phyloP scores from a whole-genome alignment of 2,113 vertebrate genomes.

The Coregonus clupeaformis region DNA sequence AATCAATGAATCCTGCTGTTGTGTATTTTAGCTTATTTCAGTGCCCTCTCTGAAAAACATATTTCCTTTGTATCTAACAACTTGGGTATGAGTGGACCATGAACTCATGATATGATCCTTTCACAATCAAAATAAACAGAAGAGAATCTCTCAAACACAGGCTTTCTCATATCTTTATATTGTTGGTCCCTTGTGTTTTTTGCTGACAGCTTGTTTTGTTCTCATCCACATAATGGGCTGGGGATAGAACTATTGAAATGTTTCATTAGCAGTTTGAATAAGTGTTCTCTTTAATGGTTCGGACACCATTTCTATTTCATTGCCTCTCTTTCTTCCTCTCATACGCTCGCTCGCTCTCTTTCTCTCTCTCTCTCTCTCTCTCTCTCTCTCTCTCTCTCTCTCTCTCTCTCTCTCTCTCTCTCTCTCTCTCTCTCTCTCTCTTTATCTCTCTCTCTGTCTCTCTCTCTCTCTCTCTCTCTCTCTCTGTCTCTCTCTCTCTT shows the following conservation, averaged over 20 bases:
- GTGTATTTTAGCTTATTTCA: too few relatives aligned
- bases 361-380: neutral
- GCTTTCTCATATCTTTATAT: too few relatives aligned
- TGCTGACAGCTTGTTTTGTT: too few relatives aligned
- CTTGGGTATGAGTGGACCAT: neutral
- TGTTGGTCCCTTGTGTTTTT: too few relatives aligned
- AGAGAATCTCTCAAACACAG: neutral
- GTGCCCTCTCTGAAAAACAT: too few relatives aligned
- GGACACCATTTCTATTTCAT: neutral
- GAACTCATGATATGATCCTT: neutral
- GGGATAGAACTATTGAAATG: neutral
- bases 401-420: too few relatives aligned
- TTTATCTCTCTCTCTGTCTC: too few relatives aligned
- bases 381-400: neutral
- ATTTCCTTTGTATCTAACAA: neutral
- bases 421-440: too few relatives aligned
- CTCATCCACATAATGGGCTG: too few relatives aligned
- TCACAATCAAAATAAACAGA: neutral
- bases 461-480: too few relatives aligned
- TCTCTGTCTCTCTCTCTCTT: neutral
- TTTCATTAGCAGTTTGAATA: slow-evolving; percentile 29
- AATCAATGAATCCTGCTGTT: too few relatives aligned
- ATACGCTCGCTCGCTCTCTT: too few relatives aligned
- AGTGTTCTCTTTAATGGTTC: slow-evolving; percentile 10
- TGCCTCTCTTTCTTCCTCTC: neutral